Base-by-base conservation (phyloP, 2,888 invertebrate species). In the Hypomecis punctinalis region DNA sequence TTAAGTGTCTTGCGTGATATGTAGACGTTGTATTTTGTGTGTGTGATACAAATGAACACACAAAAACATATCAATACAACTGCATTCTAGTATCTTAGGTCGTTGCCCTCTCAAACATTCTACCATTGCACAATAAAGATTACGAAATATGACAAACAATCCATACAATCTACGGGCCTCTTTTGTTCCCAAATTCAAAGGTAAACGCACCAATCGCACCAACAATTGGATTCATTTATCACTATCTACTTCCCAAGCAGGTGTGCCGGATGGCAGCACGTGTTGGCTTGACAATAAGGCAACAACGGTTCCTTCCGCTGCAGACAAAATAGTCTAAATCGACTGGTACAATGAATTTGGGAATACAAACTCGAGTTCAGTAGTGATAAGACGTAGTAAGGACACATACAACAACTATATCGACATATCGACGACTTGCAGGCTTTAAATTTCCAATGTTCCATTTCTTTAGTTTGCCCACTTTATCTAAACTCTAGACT, bases 221-320 rank as follows among this genome's bases (percentile, higher is more conserved):
- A 69, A 73, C 77, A 76, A 81, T 71, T 74, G 75, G 73, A 71
- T 71, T 71, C 68, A 83, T 84, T 83, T 76, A 76, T 83, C 80
- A 82, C 74, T 71, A 77, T 75, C 70, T 71, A 74, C 76, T 76
- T 77, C 76, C 76, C 76, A 78, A 76, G 77, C 86, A 87, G 86
- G 86, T 86, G 85, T 84, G 79, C 84, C 84, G 85, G 83, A 84
- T 81, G 78, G 78, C 73, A 78, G 83, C 82, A 84, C 86, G 84
- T 83, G 85, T 82, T 75, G 55, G 42, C 55, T 56, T 62, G 59
- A 69, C 74, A 72, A 82, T 78, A 81, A 80, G 80, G 75, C 71
- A 67, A 74, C 71, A 74, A 76, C 71, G 73, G 81, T 82, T 82
- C 84, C 85, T 86, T 86, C 86, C 85, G 85, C 79, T 74, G 73